phyloP scores from a whole-genome alignment of 1,140 invertebrate species.

The Nasonia vitripennis region DNA sequence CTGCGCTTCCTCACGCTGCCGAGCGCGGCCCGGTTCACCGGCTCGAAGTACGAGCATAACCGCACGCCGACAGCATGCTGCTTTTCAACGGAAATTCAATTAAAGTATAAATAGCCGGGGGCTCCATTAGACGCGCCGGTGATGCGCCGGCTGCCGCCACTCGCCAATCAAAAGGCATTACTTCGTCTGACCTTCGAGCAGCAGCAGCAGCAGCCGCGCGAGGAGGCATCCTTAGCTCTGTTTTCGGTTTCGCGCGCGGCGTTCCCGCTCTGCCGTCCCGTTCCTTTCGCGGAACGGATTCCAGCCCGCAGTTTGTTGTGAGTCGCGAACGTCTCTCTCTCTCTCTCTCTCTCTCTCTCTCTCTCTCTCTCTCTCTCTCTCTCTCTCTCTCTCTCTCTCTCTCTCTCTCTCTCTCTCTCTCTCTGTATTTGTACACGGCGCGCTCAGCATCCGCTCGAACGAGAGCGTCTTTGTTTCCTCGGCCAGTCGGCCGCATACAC shows the following conservation, averaged over 20 bases:
- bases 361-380: background rate
- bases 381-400: background rate
- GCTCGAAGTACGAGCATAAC: too few species aligned
- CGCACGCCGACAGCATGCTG: background rate
- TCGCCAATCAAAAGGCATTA: constrained; percentile 40
- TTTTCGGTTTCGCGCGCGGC: background rate
- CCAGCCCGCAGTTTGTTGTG: background rate
- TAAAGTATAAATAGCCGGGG: constrained; percentile 31
- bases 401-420: constrained; percentile 9
- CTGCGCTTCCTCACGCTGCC: too few species aligned
- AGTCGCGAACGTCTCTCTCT: too few species aligned
- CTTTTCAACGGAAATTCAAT: constrained; percentile 35
- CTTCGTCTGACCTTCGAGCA: constrained; percentile 28
- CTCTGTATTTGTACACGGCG: background rate
- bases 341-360: background rate
- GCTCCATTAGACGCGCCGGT: constrained; percentile 14
- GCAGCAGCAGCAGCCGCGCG: background rate
- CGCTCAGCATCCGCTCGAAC: constrained; percentile 2
- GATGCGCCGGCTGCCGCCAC: background rate
- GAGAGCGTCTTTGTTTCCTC: background rate
- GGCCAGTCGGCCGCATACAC: too few species aligned
- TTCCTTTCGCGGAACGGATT: constrained; percentile 12
- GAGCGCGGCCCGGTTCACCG: too few species aligned
- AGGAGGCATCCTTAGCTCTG: background rate
- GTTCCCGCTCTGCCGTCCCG: constrained; percentile 21